Percentiles rank a stretch among this genome's conserved stretches.
Conservation (phyloP, 2,797 vertebrate species). For the Tapirus indicus region DNA sequence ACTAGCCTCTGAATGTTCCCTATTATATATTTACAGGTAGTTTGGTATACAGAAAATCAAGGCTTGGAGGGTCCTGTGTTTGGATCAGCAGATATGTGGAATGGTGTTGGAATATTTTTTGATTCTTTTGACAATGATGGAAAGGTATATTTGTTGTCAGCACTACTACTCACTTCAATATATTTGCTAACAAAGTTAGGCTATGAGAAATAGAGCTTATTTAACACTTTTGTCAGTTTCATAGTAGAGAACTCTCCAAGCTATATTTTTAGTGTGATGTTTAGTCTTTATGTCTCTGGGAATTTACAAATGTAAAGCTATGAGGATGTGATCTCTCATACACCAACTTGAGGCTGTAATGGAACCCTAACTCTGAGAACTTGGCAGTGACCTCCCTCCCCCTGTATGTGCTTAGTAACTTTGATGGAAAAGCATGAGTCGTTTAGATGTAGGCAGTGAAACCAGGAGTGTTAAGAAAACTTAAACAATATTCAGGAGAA, state of each 20-base stretch:
- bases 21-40: constrained; percentile 88
- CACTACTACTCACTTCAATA: not conserved
- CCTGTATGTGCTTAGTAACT: not conserved
- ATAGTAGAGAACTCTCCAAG: not conserved
- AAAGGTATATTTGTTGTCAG: constrained; percentile 91
- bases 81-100: constrained; percentile 96
- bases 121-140: constrained; percentile 99
- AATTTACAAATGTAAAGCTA: not conserved
- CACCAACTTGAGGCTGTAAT: not conserved
- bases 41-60: constrained; percentile 95
- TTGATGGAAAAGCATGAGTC: not conserved
- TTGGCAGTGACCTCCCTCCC: not conserved
- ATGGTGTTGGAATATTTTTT: constrained; percentile 97
- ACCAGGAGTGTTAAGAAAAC: not conserved
- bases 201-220: not conserved
- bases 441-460: not conserved
- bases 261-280: not conserved
- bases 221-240: not conserved
- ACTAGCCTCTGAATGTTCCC: not conserved
- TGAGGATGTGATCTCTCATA: not conserved
- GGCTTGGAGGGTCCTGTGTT: constrained; percentile 97
- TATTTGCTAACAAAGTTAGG: constrained; percentile 1
- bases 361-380: not conserved
- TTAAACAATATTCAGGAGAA: not conserved
- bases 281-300: not conserved